Evolutionary conservation across 2,888 invertebrate genomes (phyloP).

Genomic region (Trissolcus japonicus): DNA sequence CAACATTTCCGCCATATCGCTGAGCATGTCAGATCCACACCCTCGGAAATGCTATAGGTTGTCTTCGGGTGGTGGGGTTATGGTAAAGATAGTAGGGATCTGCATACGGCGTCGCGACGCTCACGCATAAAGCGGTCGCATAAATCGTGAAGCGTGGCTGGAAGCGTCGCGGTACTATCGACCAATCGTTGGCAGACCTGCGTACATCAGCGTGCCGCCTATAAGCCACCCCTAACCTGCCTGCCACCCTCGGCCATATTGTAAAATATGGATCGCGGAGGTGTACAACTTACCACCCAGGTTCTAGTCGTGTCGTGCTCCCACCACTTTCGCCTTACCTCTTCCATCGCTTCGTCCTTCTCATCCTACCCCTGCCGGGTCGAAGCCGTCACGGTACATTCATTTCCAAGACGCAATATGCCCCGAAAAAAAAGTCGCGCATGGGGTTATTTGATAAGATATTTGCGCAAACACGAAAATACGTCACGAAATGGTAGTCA

Average conservation of each 20-base stretch:
- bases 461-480: conserved; percentile 51
- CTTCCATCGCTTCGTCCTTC: conserved; percentile 11
- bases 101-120: conserved; percentile 57
- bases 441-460: conserved; percentile 41
- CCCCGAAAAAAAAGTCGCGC: conserved; percentile 10
- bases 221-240: conserved; percentile 71
- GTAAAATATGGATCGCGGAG: conserved; percentile 76
- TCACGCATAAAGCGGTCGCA: conserved; percentile 53
- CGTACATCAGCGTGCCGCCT: conserved; percentile 74
- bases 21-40: conserved; percentile 27
- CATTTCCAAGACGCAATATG: conserved; percentile 40
- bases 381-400: conserved; percentile 39
- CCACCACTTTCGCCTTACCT: conserved; percentile 51
- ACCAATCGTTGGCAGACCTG: conserved; percentile 75
- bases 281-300: conserved; percentile 69
- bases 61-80: conserved; percentile 42
- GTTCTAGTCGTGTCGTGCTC: conserved; percentile 43
- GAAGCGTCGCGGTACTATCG: conserved; percentile 72
- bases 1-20: conserved; percentile 8
- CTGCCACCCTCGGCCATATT: conserved; percentile 72
- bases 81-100: conserved; percentile 53
- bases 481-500: conserved; percentile 36
- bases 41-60: conserved; percentile 48
- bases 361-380: conserved; percentile 25
- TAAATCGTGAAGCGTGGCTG: conserved; percentile 59